These are phyloP conservation scores for Cotesia congregata DNA, from an alignment of 2,888 invertebrate genomes.

Conservation along the genomic window DNA sequence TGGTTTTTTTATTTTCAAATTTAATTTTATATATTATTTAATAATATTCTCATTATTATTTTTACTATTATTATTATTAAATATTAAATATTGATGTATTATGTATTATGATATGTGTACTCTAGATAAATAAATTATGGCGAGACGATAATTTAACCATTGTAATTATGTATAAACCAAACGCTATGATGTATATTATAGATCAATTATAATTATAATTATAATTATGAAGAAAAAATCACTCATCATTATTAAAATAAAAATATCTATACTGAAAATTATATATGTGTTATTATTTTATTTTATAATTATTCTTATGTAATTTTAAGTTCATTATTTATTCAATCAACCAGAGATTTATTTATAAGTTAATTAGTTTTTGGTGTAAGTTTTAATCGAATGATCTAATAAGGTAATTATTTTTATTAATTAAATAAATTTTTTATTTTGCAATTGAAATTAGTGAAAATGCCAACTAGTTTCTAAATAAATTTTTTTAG, in stretches of 20 bases:
- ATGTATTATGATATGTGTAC: constrained; percentile 26
- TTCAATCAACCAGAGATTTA: no score
- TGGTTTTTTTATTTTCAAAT: neutral
- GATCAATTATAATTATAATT: constrained; percentile 66
- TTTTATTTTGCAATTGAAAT: no score
- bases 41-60: no score
- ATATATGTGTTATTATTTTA: neutral
- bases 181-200: constrained; percentile 71
- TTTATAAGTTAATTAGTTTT: no score
- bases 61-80: no score
- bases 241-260: constrained; percentile 68
- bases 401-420: no score
- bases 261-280: constrained; percentile 53
- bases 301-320: neutral
- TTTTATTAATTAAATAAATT: no score
- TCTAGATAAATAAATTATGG: constrained; percentile 23
- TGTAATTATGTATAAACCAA: constrained; percentile 70
- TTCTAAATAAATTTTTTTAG: no score
- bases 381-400: no score
- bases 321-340: no score
- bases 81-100: neutral
- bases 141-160: constrained; percentile 61
- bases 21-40: no score
- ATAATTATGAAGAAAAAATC: constrained; percentile 50
- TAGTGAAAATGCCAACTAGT: no score